These are phyloP conservation scores for Fragum whitleyi DNA, from an alignment of 2,888 invertebrate genomes.

Conservation along the genomic window DNA sequence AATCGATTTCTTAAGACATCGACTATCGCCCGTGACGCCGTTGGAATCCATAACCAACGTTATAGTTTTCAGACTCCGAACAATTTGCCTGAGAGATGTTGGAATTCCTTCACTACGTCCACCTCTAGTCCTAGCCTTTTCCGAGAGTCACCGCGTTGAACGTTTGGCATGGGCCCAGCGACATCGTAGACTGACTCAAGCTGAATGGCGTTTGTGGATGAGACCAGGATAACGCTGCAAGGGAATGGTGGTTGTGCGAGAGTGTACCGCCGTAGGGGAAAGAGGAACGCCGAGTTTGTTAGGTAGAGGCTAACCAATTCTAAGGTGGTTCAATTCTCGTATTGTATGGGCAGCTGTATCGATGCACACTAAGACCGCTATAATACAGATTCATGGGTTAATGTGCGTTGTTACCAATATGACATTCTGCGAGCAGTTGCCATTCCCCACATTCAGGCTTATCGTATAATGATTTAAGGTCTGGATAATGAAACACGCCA, in stretches of 20 bases:
- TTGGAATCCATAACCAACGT: slow-evolving; percentile 6
- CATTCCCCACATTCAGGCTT: neutral
- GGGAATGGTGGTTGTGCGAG: neutral
- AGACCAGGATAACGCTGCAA: neutral
- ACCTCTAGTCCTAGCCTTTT: neutral
- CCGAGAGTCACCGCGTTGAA: slow-evolving; percentile 15
- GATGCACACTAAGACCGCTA: neutral
- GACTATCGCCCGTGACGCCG: neutral
- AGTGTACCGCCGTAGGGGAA: neutral
- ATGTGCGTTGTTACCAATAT: neutral
- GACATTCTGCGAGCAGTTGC: neutral
- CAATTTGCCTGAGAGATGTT: slow-evolving; percentile 17
- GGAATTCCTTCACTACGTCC: slow-evolving; percentile 35
- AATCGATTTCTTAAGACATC: slow-evolving; percentile 10
- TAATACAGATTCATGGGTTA: neutral
- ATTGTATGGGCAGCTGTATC: neutral
- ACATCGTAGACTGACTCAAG: slow-evolving; percentile 37
- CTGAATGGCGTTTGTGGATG: slow-evolving; percentile 54
- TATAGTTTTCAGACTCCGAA: slow-evolving; percentile 10
- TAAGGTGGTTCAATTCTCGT: neutral
- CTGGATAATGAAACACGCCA: neutral
- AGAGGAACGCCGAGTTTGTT: neutral
- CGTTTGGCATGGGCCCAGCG: slow-evolving; percentile 40
- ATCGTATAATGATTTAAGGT: neutral
- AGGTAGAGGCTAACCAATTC: neutral